These are phyloP conservation scores for Vulpes ferrilata DNA, from an alignment of 2,113 vertebrate species.

Conservation along the genomic window DNA sequence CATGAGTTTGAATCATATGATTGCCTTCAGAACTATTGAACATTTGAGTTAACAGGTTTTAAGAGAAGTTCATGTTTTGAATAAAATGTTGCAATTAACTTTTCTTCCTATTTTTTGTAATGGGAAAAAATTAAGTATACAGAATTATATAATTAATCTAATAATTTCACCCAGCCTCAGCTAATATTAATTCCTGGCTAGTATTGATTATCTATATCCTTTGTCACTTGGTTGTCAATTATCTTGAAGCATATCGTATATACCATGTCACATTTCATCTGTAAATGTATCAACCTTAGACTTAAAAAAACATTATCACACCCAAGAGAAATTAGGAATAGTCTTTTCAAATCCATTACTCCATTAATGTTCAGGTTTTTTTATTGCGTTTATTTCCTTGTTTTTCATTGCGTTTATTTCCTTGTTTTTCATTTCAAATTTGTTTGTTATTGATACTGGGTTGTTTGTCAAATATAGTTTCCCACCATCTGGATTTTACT, in stretches of 20 bases:
- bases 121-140: conserved; percentile 8
- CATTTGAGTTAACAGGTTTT: conserved; percentile 84
- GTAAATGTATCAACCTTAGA: neutral
- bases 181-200: conserved; percentile 1
- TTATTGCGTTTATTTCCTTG: neutral
- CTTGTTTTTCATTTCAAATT: conserved; percentile 42
- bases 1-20: conserved; percentile 83
- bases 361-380: conserved; percentile 21
- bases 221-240: neutral
- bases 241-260: neutral
- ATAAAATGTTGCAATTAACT: conserved; percentile 79
- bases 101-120: conserved; percentile 67
- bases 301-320: neutral
- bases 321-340: neutral
- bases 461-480: conserved; percentile 54
- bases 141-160: conserved; percentile 42
- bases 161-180: neutral
- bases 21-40: conserved; percentile 80
- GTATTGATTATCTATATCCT: neutral
- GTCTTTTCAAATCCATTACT: conserved; percentile 30
- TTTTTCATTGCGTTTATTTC: conserved; percentile 35
- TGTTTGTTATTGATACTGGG: neutral
- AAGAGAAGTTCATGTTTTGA: conserved; percentile 85
- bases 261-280: conserved; percentile 37
- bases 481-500: conserved; percentile 13